Base-by-base conservation (phyloP, 2,888 invertebrate species). In the Drosophila mimica region DNA sequence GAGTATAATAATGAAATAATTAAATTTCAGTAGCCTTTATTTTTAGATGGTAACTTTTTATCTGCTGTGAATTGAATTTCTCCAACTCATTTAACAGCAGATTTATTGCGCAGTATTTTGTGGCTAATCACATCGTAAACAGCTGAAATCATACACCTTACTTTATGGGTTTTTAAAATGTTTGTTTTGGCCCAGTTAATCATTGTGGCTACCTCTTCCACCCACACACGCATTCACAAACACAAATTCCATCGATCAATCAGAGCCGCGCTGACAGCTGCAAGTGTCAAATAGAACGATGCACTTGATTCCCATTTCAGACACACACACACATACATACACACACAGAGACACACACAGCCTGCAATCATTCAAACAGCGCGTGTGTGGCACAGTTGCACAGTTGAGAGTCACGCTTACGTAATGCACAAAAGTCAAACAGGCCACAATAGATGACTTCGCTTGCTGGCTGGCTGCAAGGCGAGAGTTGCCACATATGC, bases 231-330 rank as follows among this genome's bases (percentile, higher is more conserved):
- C 20, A 43, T 38, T 11, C 34, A 56, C 40, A 33, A 5, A 43
- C 13, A 36, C 67, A 64, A 53, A 63, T 66, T 57, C 49, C 72
- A 81, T 77, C 89, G 89, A 84, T 84, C 83, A 88, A 84, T 84
- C 83, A 79, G 66, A 59, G 67, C 48, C 70, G 70, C 89, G 89
- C 58, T 84, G 83, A 84, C 83, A 89, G 89, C 85, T 89, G 83
- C 83, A 84, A 84, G 88, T 84, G 88, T 89, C 83, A 89, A 84
- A 71, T 70, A 84, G 85, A 87, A 88, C 65, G 82, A 63, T 89
- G 82, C 89, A 84, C 83, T 84, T 87, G 58, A 79, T 72, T 76
- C 48, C 61, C 61, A 71, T 64, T 59, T 53, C 53, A 33, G 43
- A 43, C 34, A 51, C 40, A 53, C 61, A 20, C 52, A 40, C 31